Evolutionary conservation across 2,888 invertebrate species (phyloP).

Genomic region (Leptura quadrifasciata): DNA sequence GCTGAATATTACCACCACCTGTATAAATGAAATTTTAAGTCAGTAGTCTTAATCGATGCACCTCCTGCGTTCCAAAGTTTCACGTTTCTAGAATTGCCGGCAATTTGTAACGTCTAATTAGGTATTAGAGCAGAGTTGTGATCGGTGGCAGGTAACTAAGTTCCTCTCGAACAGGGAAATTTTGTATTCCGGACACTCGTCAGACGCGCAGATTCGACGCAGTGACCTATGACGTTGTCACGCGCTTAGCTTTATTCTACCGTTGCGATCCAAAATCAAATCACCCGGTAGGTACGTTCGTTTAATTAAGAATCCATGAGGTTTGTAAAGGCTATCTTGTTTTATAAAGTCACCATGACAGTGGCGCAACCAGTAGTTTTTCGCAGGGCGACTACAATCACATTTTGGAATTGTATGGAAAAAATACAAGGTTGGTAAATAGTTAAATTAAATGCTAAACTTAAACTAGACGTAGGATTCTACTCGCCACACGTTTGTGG

Average conservation of each 20-base stretch:
- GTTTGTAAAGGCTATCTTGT: constrained; percentile 32
- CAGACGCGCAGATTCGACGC: constrained; percentile 64
- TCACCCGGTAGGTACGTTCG: constrained; percentile 62
- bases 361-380: neutral
- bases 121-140: constrained; percentile 57
- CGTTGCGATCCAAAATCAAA: constrained; percentile 66
- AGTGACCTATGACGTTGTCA: constrained; percentile 69
- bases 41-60: constrained; percentile 53
- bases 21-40: constrained; percentile 44
- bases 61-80: constrained; percentile 51
- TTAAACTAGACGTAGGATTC: too few relatives aligned
- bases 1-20: constrained; percentile 27
- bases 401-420: neutral
- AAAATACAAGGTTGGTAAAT: too few relatives aligned
- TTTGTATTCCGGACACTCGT: constrained; percentile 64
- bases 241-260: constrained; percentile 64
- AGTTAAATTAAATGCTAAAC: too few relatives aligned
- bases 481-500: too few relatives aligned
- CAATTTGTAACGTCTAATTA: constrained; percentile 64
- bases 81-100: constrained; percentile 59
- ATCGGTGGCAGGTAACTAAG: constrained; percentile 61
- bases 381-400: neutral
- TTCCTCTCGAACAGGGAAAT: constrained; percentile 56
- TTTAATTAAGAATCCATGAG: constrained; percentile 56
- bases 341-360: constrained; percentile 3